Evolutionary conservation across 2,797 vertebrate species (phyloP).

Genomic region (Clarias laeviceps): DNA sequence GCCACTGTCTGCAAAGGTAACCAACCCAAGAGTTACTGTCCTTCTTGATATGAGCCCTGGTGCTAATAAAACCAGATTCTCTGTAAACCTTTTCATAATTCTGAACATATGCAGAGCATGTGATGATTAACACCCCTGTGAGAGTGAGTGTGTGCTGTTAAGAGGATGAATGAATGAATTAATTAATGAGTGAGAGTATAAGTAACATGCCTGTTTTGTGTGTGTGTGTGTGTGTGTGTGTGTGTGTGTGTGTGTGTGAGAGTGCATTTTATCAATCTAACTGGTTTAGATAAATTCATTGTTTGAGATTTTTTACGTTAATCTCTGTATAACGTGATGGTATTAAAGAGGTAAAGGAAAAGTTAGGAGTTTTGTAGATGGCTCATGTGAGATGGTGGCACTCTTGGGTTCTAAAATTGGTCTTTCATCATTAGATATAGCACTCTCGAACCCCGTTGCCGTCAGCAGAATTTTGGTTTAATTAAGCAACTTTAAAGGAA

Average conservation of each 20-base stretch:
- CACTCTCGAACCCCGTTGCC: not conserved
- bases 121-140: conserved; percentile 48
- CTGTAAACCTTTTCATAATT: conserved; percentile 54
- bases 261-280: not conserved
- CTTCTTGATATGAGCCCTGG: conserved; percentile 71
- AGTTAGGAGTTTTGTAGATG: conserved; percentile 14
- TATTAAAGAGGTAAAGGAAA: not conserved
- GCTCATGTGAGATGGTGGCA: conserved; percentile 33
- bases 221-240: not conserved
- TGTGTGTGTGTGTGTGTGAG: not conserved
- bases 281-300: conserved; percentile 12
- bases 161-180: not conserved
- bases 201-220: not conserved
- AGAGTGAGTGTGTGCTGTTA: conserved; percentile 40
- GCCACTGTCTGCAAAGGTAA: conserved; percentile 83
- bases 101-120: conserved; percentile 68
- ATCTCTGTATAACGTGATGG: not conserved
- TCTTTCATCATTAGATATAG: conserved; percentile 7
- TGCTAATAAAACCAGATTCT: conserved; percentile 40
- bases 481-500: not conserved
- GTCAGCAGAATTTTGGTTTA: conserved; percentile 20
- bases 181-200: not conserved
- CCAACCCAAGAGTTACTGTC: conserved; percentile 66
- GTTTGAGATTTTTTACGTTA: not conserved
- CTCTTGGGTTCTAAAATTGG: conserved; percentile 43